A percentile compares a stretch with the other conserved stretches of the same genome.
Conservation (phyloP, 2,888 invertebrate species). For the Xestia rhomboidea region DNA sequence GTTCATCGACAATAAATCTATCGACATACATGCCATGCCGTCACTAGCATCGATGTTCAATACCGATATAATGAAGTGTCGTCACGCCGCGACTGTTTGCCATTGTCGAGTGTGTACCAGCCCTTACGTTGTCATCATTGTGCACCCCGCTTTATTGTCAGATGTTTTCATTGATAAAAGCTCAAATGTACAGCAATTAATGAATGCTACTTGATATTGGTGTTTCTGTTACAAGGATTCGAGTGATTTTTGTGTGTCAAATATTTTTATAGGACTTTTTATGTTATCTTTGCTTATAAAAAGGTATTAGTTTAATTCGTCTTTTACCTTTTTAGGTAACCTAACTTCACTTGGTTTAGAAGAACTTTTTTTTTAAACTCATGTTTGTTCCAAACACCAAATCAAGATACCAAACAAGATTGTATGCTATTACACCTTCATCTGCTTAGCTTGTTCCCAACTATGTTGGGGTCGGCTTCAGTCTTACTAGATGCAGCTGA, state of each 20-base stretch:
- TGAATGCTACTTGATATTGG: constrained; percentile 48
- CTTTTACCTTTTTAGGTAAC: background rate
- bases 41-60: constrained; percentile 78
- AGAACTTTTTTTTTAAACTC: background rate
- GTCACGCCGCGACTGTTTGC: constrained; percentile 80
- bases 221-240: constrained; percentile 10
- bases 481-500: no score
- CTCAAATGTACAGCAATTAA: constrained; percentile 58
- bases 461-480: no score
- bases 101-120: constrained; percentile 72
- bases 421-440: no score
- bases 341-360: no score
- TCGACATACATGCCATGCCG: constrained; percentile 55
- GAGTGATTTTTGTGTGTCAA: background rate
- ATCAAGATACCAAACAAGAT: background rate
- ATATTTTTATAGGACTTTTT: background rate
- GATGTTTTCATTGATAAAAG: constrained; percentile 61
- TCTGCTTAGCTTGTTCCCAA: no score
- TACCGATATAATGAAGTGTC: constrained; percentile 88
- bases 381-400: background rate
- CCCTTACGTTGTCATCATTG: constrained; percentile 66
- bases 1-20: constrained; percentile 10
- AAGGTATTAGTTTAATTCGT: background rate
- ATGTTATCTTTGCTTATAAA: background rate
- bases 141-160: constrained; percentile 68